phyloP scores from a whole-genome alignment of 1,140 invertebrate species.

The Cylas formicarius region DNA sequence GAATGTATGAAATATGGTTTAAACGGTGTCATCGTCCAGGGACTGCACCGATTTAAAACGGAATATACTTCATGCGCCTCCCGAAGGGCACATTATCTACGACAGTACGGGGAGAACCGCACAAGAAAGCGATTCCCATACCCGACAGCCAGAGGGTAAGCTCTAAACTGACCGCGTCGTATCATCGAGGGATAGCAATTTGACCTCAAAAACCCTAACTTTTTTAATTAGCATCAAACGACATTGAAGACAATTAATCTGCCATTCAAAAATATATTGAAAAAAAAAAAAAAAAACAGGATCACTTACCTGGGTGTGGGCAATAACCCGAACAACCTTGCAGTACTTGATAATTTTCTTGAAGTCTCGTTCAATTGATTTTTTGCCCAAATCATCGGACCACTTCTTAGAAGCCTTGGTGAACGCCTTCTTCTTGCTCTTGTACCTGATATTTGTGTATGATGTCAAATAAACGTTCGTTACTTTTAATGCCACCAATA shows the following conservation, averaged over 20 bases:
- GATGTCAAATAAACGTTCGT: slow-evolving; percentile 5
- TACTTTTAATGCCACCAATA: not conserved
- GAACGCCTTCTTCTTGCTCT: slow-evolving; percentile 99
- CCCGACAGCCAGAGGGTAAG: slow-evolving; percentile 42
- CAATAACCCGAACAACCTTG: slow-evolving; percentile 92
- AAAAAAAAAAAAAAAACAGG: too few species aligned
- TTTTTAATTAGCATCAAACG: too few species aligned
- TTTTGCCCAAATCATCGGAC: slow-evolving; percentile 92
- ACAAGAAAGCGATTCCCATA: slow-evolving; percentile 31
- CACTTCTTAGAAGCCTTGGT: slow-evolving; percentile 98
- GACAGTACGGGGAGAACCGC: slow-evolving; percentile 47
- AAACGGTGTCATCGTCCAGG: slow-evolving; percentile 58
- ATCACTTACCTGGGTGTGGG: slow-evolving; percentile 87
- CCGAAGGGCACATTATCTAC: slow-evolving; percentile 51
- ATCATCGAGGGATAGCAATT: not conserved
- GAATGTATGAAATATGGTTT: slow-evolving; percentile 68
- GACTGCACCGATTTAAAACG: slow-evolving; percentile 57
- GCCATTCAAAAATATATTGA: slow-evolving; percentile 9
- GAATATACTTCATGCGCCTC: slow-evolving; percentile 58
- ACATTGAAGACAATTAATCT: slow-evolving; percentile 10
- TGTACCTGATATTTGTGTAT: slow-evolving; percentile 70
- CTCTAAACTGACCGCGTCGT: slow-evolving; percentile 38
- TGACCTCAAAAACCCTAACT: too few species aligned
- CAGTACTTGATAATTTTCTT: slow-evolving; percentile 98
- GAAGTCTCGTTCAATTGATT: slow-evolving; percentile 94